Percentiles rank a stretch among this genome's conserved stretches.
These are phyloP conservation scores for Sorex maritimensis DNA, from an alignment of 2,797 vertebrate species.

Conservation along the genomic window DNA sequence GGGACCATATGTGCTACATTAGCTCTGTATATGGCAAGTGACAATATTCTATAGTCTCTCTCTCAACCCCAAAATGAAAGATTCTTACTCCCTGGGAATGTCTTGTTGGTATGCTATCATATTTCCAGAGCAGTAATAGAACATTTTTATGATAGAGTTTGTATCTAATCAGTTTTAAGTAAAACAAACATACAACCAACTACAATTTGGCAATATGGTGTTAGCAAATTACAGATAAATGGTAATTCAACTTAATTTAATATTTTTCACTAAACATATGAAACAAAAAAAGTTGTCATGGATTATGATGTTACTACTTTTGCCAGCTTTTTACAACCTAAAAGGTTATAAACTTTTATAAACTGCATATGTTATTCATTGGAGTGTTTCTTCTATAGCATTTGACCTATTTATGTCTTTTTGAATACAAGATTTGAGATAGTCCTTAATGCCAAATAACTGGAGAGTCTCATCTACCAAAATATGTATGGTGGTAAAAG, in stretches of 20 bases:
- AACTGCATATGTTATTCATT: conserved; percentile 20
- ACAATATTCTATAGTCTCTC: no score
- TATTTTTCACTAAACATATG: conserved; percentile 35
- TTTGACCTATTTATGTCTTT: not conserved
- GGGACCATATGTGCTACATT: no score
- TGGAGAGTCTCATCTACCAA: not conserved
- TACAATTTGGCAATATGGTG: conserved; percentile 17
- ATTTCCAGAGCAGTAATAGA: not conserved
- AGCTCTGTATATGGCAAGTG: no score
- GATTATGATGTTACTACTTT: no score
- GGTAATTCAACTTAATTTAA: not conserved
- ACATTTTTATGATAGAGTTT: conserved; percentile 40
- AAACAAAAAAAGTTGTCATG: conserved; percentile 44
- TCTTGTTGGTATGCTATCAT: not conserved
- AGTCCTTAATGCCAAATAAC: not conserved
- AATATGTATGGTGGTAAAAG: not conserved
- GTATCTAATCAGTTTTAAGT: conserved; percentile 40
- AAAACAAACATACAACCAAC: conserved; percentile 6
- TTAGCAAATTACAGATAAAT: conserved; percentile 6
- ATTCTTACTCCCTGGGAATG: not conserved
- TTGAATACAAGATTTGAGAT: conserved; percentile 11
- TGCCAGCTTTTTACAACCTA: not conserved
- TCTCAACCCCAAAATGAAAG: no score
- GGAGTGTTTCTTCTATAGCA: conserved; percentile 5
- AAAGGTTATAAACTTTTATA: not conserved